Percentiles rank a stretch among this genome's conserved stretches.
These are phyloP conservation scores for Vimba vimba DNA, from an alignment of 2,113 vertebrate genomes.

Conservation along the genomic window DNA sequence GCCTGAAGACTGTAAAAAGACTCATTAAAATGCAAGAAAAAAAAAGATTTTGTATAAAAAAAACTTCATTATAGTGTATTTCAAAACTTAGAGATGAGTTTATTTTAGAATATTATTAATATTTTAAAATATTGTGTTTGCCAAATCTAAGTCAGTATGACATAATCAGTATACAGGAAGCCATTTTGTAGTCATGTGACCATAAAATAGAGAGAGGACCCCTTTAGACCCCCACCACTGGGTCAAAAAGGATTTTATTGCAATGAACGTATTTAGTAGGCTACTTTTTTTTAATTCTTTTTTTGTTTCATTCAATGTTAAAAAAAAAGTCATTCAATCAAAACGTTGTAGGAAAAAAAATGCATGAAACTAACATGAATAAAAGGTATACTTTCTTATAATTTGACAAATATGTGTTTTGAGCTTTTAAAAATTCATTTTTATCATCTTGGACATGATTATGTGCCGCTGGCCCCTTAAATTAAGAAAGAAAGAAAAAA, in stretches of 20 bases:
- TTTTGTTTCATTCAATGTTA: too few relatives aligned
- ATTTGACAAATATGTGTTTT: background rate
- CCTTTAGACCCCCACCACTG: background rate
- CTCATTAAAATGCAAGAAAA: too few relatives aligned
- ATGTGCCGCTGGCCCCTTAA: too few relatives aligned
- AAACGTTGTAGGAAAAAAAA: background rate
- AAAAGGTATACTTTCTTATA: background rate
- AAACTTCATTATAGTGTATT: too few relatives aligned
- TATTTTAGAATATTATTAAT: too few relatives aligned
- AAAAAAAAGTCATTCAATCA: background rate
- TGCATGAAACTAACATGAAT: background rate
- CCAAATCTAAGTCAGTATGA: background rate
- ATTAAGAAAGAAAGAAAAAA: background rate
- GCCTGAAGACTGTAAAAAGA: too few relatives aligned
- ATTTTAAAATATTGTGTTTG: background rate
- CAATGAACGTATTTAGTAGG: background rate
- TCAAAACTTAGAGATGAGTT: too few relatives aligned
- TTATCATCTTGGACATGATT: background rate
- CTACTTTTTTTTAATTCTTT: too few relatives aligned
- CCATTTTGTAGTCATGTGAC: conserved; percentile 1
- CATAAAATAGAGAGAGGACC: background rate
- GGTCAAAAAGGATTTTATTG: background rate
- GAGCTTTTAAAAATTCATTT: too few relatives aligned
- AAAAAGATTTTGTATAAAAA: too few relatives aligned
- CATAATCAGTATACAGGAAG: background rate